Percentiles rank a stretch among this genome's conserved stretches.
Conservation (phyloP, 2,797 vertebrate genomes). For the Pseudochromis fuscus region DNA sequence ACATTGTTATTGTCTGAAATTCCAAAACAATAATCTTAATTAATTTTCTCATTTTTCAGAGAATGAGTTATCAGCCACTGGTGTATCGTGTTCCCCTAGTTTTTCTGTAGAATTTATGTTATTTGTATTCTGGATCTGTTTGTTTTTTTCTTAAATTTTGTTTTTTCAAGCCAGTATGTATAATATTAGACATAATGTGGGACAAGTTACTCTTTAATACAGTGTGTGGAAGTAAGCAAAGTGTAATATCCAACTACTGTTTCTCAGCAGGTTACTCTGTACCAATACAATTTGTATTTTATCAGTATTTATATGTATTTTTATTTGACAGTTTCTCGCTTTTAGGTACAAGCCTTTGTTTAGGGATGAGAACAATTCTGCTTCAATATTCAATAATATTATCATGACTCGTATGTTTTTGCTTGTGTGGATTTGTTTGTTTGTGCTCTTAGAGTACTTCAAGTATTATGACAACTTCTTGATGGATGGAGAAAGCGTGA, state of each 20-base stretch:
- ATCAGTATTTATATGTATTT: no score
- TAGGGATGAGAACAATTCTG: no score
- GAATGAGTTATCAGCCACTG: neutral
- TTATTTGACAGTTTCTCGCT: no score
- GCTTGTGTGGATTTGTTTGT: no score
- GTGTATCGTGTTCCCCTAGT: neutral
- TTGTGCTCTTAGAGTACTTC: no score
- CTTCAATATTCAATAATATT: no score
- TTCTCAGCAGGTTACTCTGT: neutral
- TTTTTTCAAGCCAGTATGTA: neutral
- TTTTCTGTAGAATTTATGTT: no score
- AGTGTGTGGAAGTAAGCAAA: neutral
- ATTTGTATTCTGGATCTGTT: no score
- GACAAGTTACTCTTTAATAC: neutral
- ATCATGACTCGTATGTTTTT: no score
- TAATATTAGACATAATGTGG: neutral
- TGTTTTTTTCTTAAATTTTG: no score
- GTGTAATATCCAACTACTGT: neutral
- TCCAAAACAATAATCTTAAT: neutral
- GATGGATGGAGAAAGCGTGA: neutral
- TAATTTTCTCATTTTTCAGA: neutral
- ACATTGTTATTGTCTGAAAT: neutral
- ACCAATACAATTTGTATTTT: neutral
- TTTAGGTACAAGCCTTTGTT: no score
- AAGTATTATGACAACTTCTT: neutral